Conservation (phyloP, 2,113 vertebrate genomes). For the Solea solea region DNA sequence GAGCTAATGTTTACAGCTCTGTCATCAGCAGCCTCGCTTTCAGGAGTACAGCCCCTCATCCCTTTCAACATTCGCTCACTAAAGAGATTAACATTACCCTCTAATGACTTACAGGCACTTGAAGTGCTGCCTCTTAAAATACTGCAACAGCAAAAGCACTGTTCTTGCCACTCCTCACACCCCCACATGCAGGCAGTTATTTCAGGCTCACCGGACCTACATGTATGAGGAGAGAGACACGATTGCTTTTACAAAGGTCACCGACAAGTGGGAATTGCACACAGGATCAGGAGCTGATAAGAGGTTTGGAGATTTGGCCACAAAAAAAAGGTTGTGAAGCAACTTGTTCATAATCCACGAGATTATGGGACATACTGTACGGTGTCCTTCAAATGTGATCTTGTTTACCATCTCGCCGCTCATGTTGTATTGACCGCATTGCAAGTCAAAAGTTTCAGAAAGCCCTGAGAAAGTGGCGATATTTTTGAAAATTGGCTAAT, state of each 20-base stretch:
- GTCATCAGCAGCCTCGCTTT: constrained; percentile 44
- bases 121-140: not conserved
- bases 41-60: constrained; percentile 31
- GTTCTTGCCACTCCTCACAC: not conserved
- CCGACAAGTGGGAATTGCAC: no score
- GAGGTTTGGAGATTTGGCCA: no score
- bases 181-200: not conserved
- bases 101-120: constrained; percentile 20
- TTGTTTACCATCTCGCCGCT: no score
- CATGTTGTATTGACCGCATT: no score
- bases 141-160: not conserved
- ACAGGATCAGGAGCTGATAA: no score
- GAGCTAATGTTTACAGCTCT: constrained; percentile 52
- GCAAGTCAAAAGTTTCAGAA: no score
- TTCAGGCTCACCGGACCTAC: not conserved
- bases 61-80: constrained; percentile 26
- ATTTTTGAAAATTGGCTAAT: no score
- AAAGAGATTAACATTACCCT: constrained; percentile 8
- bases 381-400: no score
- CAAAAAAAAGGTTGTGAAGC: not conserved
- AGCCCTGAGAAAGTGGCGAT: no score
- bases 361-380: no score
- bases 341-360: not conserved
- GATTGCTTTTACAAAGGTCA: not conserved
- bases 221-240: not conserved